Evolutionary conservation across 37 sponge, comb jelly and placozoan genomes (phyloP).

Genomic region (Aplysina aerophoba): DNA sequence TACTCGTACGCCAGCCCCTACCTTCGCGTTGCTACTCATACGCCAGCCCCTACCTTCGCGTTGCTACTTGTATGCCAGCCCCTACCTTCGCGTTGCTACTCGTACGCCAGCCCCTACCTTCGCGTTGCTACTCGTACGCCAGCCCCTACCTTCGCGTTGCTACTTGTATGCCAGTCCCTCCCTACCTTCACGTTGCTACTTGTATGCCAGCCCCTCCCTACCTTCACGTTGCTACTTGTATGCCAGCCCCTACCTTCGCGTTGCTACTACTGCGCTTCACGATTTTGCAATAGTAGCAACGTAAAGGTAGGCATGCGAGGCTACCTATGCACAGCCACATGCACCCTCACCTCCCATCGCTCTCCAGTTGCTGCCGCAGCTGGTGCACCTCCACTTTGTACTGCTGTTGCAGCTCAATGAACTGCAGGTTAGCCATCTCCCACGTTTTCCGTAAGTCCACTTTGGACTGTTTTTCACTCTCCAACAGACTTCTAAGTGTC

Average conservation of each 20-base stretch:
- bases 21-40: neutral
- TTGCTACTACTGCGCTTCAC: too few species aligned
- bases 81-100: too few species aligned
- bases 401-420: slow-evolving; percentile 60
- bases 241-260: too few species aligned
- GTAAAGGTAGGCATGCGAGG: neutral
- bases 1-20: neutral
- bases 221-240: too few species aligned
- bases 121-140: too few species aligned
- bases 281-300: too few species aligned
- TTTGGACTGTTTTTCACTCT: neutral
- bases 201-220: too few species aligned
- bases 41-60: neutral
- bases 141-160: too few species aligned
- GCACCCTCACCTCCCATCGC: slow-evolving; percentile 27
- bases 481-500: neutral
- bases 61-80: neutral
- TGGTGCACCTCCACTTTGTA: slow-evolving; percentile 52
- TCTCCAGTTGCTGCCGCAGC: slow-evolving; percentile 39
- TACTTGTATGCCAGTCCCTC: too few species aligned
- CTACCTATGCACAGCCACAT: neutral
- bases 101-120: too few species aligned
- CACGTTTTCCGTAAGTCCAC: slow-evolving; percentile 56
- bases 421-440: slow-evolving; percentile 71
- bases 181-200: too few species aligned